Evolutionary conservation across 2,113 vertebrate species (phyloP), one percentile per base, ranked within the genome.

Genomic region (Coptodon rendalli): DNA sequence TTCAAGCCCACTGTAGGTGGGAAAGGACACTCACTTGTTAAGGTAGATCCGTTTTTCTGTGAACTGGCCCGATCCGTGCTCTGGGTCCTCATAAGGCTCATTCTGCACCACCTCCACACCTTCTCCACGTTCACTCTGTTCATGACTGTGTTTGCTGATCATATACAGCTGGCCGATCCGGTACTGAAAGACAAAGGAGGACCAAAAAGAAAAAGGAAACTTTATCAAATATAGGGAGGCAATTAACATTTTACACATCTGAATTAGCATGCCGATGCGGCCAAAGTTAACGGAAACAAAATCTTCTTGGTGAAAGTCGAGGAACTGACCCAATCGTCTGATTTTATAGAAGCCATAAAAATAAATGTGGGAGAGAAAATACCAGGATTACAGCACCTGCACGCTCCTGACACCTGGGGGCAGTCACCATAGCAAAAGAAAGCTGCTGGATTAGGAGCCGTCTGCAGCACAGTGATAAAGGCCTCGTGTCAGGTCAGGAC

Each of bases 101-200:
- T 99, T 99, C 95, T 98, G 97, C 86, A 99, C 97, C 38, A 99
- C 98, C 93, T 99, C 98, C 88, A 99, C 98, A 0, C 98, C 98
- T 91, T 99, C 98, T 12, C 98, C 98, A 19, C 98, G 97, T 84
- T 99, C 98, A 14, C 98, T 99, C 95, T 99, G 98, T 54, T 99
- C 98, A 19, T 98, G 97, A 94, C 98, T 99, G 91, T 99, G 98
- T 89, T 99, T 99, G 93, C 98, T 99, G 96, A 99, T 99, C 98
- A 99, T 99, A 83, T 99, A 99, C 91, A 99, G 97, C 91, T 99
- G 98, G 29, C 98, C 98, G 11, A 99, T 98, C 91, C 96, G 97
- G 95, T 99, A 99, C 98, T 99, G 90, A 84, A 96, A 94, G 94
- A 92, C 68, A 86, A 52, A 27, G 82, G 54, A 80, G 29, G 61